A percentile compares a stretch with the other conserved stretches of the same genome.
These are phyloP conservation scores for Drosophila setifemur DNA, from an alignment of 1,140 invertebrate genomes.

Conservation along the genomic window DNA sequence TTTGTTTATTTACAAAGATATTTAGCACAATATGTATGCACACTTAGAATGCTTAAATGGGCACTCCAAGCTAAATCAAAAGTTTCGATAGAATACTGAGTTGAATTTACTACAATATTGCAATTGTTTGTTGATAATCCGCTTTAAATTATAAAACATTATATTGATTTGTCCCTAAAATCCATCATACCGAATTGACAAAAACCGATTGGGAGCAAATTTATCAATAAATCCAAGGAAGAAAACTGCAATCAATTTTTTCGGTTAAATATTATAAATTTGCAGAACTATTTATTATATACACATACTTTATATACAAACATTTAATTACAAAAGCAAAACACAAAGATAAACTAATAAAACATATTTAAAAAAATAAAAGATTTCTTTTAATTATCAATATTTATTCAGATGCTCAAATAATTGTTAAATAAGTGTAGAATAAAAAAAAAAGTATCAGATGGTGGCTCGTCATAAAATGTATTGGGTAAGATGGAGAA, in stretches of 20 bases:
- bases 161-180: background rate
- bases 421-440: too few species aligned
- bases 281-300: conserved; percentile 40
- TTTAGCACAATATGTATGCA: conserved; percentile 40
- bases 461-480: too few species aligned
- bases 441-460: too few species aligned
- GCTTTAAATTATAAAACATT: conserved; percentile 14
- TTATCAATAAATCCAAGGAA: conserved; percentile 15
- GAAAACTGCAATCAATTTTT: conserved; percentile 26
- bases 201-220: conserved; percentile 21
- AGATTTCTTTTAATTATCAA: background rate
- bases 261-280: conserved; percentile 20
- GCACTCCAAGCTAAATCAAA: conserved; percentile 25
- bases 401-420: too few species aligned
- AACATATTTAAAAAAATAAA: conserved; percentile 21
- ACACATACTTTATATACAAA: conserved; percentile 45
- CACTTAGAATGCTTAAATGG: conserved; percentile 16
- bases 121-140: conserved; percentile 12
- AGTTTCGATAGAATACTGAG: conserved; percentile 9
- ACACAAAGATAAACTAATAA: conserved; percentile 39
- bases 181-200: background rate
- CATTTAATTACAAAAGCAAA: conserved; percentile 32
- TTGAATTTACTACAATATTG: conserved; percentile 1
- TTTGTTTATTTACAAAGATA: conserved; percentile 27
- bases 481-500: too few species aligned